Evolutionary conservation across 2,113 vertebrate species (phyloP), one percentile per base, ranked within the genome.

Genomic region (Hippocampus barbouri): DNA sequence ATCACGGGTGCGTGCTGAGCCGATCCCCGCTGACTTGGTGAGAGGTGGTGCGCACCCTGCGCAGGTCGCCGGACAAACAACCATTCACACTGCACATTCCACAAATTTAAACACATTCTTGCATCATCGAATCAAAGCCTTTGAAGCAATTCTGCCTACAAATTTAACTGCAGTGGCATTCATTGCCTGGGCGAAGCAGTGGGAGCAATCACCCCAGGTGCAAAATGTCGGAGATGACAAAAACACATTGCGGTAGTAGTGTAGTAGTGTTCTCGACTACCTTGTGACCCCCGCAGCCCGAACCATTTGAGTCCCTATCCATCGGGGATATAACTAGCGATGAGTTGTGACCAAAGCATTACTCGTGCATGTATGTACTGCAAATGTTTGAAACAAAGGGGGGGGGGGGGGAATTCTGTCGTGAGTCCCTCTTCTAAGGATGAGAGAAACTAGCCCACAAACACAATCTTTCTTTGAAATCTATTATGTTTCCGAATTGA

Each of bases 401-500:
- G 30, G 3, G 61, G 8, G 54, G 2, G 30, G 6, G 8, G 21
- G 16, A 1, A 9, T 34, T 8, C 27, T 61, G 18, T 41, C 12
- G 6, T 7, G 8, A 61, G 62, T 38, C 23, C 66, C 23, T 68
- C 66, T 68, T 23, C 43, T 45, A 45, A 45, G 43, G 9, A 11
- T 12, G 3, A 45, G 11, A 14, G 43, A 45, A 45, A 14, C 18
- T 3, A 49, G 47, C 23, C 34, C 53, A 41, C 64, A 75, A 12
- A 53, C 60, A 62, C 68, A 74, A 61, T 51, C 43, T 74, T 79
- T 56, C 63, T 60, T 79, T 69, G 53, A 66, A 47, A 78, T 85
- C 71, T 75, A 71, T 78, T 53, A 71, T 69, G 73, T 80, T 71
- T 74, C 74, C 73, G 81, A 79, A 88, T 85, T 89, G 88, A 89